Conservation (phyloP, 1,140 invertebrate species). For the Macrobrachium nipponense region DNA sequence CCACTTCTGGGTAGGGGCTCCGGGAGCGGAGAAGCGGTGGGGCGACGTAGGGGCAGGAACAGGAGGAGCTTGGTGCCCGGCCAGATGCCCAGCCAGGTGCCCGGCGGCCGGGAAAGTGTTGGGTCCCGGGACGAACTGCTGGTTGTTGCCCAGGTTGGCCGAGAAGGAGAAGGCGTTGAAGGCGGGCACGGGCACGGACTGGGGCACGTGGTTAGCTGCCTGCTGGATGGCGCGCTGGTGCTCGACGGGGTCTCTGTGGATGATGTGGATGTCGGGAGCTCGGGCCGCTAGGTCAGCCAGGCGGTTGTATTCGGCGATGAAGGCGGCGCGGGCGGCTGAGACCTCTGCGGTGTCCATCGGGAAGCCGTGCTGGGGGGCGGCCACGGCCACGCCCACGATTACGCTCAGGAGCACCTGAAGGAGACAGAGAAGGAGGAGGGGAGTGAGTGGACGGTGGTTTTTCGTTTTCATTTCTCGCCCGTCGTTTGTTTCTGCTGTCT, state of each 20-base stretch:
- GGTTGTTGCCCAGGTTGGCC: conserved; percentile 35
- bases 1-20: not conserved
- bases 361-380: conserved; percentile 33
- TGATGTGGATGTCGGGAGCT: conserved; percentile 55
- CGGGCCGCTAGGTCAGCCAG: conserved; percentile 39
- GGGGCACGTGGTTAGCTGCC: not conserved
- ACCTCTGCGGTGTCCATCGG: conserved; percentile 46
- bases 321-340: conserved; percentile 28
- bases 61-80: conserved; percentile 19
- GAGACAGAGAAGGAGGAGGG: not conserved
- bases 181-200: conserved; percentile 7
- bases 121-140: conserved; percentile 45
- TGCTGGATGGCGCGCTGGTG: not conserved
- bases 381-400: conserved; percentile 40
- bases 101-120: conserved; percentile 40
- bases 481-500: not conserved
- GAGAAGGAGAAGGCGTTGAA: conserved; percentile 55
- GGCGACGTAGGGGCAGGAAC: not conserved
- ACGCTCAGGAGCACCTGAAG: conserved; percentile 48
- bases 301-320: conserved; percentile 52
- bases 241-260: conserved; percentile 19
- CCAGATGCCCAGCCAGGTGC: conserved; percentile 36
- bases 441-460: too few relatives aligned
- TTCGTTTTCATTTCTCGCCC: too few relatives aligned
- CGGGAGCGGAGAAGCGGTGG: conserved; percentile 10